These are phyloP conservation scores for Nothocercus julius DNA, from an alignment of 2,113 vertebrate genomes.

Conservation along the genomic window DNA sequence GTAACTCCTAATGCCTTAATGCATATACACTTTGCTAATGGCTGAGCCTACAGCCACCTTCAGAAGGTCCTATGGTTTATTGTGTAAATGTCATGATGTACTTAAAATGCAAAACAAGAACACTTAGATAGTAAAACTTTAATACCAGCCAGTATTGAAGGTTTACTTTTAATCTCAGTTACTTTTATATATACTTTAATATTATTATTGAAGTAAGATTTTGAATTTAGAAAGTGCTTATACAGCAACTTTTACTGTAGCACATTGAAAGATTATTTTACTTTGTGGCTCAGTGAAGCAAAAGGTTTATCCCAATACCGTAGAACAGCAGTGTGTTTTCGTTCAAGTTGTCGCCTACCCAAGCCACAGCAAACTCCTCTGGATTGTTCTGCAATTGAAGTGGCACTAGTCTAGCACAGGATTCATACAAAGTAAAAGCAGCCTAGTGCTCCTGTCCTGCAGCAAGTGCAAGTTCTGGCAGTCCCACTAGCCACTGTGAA, in stretches of 20 bases:
- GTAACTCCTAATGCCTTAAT: neutral
- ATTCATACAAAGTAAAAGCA: neutral
- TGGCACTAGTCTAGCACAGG: neutral
- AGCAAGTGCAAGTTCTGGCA: neutral
- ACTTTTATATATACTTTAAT: neutral
- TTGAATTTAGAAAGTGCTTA: neutral
- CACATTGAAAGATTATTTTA: neutral
- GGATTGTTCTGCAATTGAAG: neutral
- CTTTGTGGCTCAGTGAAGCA: neutral
- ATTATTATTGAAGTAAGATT: neutral
- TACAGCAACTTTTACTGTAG: neutral
- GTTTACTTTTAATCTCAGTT: neutral
- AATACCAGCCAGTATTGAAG: neutral
- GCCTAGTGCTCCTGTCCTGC: neutral
- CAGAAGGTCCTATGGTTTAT: neutral
- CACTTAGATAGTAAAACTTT: neutral
- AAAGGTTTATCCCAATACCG: neutral
- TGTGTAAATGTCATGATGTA: neutral
- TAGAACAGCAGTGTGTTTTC: neutral
- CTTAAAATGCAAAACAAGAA: neutral
- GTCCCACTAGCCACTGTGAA: neutral
- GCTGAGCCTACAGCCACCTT: neutral
- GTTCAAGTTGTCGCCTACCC: neutral
- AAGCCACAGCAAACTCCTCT: neutral
- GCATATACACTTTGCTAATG: neutral